Evolutionary conservation across 2,113 vertebrate species (phyloP).

Genomic region (Carassius gibelio): DNA sequence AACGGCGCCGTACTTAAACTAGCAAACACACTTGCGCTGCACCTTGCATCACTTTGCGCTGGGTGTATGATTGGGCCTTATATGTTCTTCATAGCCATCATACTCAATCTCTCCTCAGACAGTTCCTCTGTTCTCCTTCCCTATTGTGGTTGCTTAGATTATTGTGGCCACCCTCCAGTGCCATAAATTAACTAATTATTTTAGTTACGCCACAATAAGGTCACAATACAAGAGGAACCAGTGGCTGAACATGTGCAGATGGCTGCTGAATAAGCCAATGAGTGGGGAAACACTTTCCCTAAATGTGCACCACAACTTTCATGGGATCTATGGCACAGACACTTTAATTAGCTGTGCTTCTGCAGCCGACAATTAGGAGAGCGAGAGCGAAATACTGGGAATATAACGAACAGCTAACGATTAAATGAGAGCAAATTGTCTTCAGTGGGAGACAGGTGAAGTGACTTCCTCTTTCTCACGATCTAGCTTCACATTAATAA

Average conservation of each 20-base stretch:
- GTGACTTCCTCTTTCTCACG: slow-evolving; percentile 6
- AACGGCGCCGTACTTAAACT: no score
- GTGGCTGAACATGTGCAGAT: background rate
- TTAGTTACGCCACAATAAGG: no score
- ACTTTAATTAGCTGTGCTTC: slow-evolving; percentile 72
- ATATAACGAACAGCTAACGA: slow-evolving; percentile 38
- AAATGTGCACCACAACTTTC: slow-evolving; percentile 18
- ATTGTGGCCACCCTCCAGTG: no score
- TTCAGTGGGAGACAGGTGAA: slow-evolving; percentile 33
- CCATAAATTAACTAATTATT: no score
- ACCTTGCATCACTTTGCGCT: no score
- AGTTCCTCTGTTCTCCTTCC: no score
- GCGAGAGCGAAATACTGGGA: slow-evolving; percentile 13
- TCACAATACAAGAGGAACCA: no score
- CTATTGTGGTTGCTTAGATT: no score
- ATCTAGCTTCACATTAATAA: slow-evolving; percentile 33
- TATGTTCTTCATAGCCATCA: no score
- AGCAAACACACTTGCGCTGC: no score
- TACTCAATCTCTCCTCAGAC: no score
- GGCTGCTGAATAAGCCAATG: background rate
- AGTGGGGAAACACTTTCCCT: background rate
- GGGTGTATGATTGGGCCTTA: no score
- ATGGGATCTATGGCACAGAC: slow-evolving; percentile 24
- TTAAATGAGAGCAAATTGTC: slow-evolving; percentile 36
- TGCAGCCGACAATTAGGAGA: slow-evolving; percentile 66